Conservation (phyloP, 2,888 invertebrate species). For the Latheticus oryzae region DNA sequence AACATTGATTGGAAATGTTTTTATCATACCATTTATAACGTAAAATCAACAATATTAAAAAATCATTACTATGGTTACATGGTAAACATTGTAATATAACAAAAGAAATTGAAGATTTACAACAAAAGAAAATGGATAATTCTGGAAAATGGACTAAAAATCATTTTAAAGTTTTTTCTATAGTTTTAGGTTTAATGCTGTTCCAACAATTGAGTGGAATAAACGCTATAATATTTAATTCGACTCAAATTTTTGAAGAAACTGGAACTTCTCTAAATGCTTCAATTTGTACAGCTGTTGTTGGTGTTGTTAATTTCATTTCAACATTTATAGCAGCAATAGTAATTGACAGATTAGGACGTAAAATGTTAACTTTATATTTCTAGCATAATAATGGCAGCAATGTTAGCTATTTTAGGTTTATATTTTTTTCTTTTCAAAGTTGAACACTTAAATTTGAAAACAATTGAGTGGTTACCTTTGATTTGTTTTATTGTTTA, state of each 20-base stretch:
- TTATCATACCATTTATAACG: too few relatives aligned
- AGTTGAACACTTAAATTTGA: slow-evolving; percentile 70
- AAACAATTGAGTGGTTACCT: slow-evolving; percentile 79
- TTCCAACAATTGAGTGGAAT: slow-evolving; percentile 96
- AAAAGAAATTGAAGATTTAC: slow-evolving; percentile 80
- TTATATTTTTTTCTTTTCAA: slow-evolving; percentile 80
- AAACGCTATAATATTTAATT: slow-evolving; percentile 95
- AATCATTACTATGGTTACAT: slow-evolving; percentile 84
- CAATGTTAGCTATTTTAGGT: slow-evolving; percentile 78
- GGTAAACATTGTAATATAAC: slow-evolving; percentile 81
- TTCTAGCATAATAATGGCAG: slow-evolving; percentile 82
- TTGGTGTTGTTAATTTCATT: slow-evolving; percentile 89
- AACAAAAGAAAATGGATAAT: slow-evolving; percentile 75
- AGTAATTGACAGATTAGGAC: slow-evolving; percentile 88
- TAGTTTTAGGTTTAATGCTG: slow-evolving; percentile 90
- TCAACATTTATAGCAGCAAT: slow-evolving; percentile 89
- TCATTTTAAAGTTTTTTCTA: slow-evolving; percentile 81
- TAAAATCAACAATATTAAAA: too few relatives aligned
- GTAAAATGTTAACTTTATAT: slow-evolving; percentile 89
- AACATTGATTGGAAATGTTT: too few relatives aligned
- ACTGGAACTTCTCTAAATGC: slow-evolving; percentile 84
- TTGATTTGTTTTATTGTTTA: slow-evolving; percentile 83
- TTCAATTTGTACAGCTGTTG: slow-evolving; percentile 84
- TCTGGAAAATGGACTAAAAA: slow-evolving; percentile 73
- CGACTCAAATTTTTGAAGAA: slow-evolving; percentile 84